phyloP scores from a whole-genome alignment of 2,113 vertebrate species.

The Ivindomyrus marchei region DNA sequence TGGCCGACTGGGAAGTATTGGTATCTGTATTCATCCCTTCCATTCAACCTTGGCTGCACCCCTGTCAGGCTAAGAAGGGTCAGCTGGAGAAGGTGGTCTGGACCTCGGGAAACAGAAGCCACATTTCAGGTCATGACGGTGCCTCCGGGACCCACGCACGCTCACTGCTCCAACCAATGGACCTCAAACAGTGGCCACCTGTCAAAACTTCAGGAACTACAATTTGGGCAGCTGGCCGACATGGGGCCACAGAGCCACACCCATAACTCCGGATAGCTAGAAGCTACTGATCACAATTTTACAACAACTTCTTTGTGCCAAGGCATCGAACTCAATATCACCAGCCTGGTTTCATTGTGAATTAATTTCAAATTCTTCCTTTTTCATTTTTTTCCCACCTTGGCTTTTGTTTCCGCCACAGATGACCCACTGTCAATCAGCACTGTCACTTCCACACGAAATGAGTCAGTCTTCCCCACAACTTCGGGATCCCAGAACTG shows the following conservation, averaged over 20 bases:
- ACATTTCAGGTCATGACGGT: background rate
- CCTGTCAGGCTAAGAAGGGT: background rate
- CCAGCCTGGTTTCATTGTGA: background rate
- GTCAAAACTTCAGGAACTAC: background rate
- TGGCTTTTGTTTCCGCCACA: background rate
- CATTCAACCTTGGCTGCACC: background rate
- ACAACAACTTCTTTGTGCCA: background rate
- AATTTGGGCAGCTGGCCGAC: background rate
- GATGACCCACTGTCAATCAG: background rate
- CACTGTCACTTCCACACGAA: background rate
- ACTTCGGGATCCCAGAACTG: background rate
- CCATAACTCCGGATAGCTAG: background rate
- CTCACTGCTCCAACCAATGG: background rate
- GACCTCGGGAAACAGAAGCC: background rate
- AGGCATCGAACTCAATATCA: background rate
- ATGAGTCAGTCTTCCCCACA: background rate
- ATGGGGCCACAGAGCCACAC: background rate
- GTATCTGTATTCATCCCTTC: background rate
- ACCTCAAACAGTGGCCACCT: background rate
- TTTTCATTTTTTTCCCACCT: background rate
- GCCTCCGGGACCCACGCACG: background rate
- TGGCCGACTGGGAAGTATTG: background rate
- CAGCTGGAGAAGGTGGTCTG: background rate
- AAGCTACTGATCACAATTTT: background rate
- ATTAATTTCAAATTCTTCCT: background rate